These are phyloP conservation scores for Phycodurus eques DNA, from an alignment of 2,113 vertebrate species.

Conservation along the genomic window DNA sequence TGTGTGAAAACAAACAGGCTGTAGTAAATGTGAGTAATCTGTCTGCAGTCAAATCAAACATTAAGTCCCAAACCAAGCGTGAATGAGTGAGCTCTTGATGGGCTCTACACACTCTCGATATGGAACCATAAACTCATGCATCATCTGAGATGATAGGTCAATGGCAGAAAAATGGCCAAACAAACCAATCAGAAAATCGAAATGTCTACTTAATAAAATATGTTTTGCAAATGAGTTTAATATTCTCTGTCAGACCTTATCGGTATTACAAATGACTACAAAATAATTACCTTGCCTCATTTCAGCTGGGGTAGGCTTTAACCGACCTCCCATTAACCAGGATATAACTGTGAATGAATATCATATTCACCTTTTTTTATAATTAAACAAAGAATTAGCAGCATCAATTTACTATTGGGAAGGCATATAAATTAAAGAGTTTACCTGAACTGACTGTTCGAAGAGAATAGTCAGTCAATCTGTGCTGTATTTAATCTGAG, in stretches of 20 bases:
- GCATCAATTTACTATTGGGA: not conserved
- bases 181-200: not conserved
- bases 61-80: slow-evolving; percentile 60
- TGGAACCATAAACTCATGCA: slow-evolving; percentile 20
- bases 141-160: slow-evolving; percentile 34
- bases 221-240: slow-evolving; percentile 4
- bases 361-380: not conserved
- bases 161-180: slow-evolving; percentile 10
- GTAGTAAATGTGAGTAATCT: slow-evolving; percentile 58
- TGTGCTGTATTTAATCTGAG: not conserved
- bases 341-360: not conserved
- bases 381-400: not conserved
- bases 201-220: not conserved
- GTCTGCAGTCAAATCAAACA: slow-evolving; percentile 64
- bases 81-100: slow-evolving; percentile 54
- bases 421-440: not conserved
- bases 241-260: not conserved
- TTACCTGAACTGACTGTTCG: not conserved
- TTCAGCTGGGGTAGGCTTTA: not conserved
- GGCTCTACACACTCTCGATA: slow-evolving; percentile 20
- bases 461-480: not conserved
- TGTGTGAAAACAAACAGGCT: slow-evolving; percentile 53
- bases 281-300: not conserved
- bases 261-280: not conserved
- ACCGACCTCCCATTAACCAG: not conserved